Evolutionary conservation across 2,797 vertebrate species (phyloP).

Genomic region (Artibeus lituratus): DNA sequence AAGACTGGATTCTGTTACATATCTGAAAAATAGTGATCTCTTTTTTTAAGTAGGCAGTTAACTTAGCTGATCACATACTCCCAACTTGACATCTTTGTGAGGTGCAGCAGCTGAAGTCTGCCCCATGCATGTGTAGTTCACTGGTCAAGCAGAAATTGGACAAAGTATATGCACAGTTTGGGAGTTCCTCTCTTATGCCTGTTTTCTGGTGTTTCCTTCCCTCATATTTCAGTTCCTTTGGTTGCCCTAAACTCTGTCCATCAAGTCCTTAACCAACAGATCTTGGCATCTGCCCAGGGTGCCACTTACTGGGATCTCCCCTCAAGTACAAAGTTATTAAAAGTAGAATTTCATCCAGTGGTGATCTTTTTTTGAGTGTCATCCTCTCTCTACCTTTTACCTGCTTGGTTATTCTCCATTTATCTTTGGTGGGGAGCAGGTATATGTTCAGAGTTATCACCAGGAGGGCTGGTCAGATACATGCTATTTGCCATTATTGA

Average conservation of each 20-base stretch:
- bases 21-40: neutral
- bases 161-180: neutral
- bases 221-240: neutral
- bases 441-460: neutral
- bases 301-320: neutral
- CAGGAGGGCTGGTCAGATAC: neutral
- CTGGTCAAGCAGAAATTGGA: neutral
- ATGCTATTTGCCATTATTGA: neutral
- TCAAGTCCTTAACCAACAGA: neutral
- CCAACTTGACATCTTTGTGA: neutral
- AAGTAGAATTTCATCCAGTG: neutral
- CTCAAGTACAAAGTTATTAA: neutral
- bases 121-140: neutral
- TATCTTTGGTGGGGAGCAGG: neutral
- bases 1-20: neutral
- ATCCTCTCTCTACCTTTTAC: neutral
- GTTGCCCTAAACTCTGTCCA: neutral
- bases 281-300: neutral
- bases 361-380: neutral
- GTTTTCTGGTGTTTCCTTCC: neutral
- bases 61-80: neutral
- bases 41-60: neutral
- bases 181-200: neutral
- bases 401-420: neutral
- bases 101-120: neutral